Evolutionary conservation across 2,113 vertebrate species (phyloP), one percentile per base, ranked within the genome.

Genomic region (Chelonoidis abingdonii): DNA sequence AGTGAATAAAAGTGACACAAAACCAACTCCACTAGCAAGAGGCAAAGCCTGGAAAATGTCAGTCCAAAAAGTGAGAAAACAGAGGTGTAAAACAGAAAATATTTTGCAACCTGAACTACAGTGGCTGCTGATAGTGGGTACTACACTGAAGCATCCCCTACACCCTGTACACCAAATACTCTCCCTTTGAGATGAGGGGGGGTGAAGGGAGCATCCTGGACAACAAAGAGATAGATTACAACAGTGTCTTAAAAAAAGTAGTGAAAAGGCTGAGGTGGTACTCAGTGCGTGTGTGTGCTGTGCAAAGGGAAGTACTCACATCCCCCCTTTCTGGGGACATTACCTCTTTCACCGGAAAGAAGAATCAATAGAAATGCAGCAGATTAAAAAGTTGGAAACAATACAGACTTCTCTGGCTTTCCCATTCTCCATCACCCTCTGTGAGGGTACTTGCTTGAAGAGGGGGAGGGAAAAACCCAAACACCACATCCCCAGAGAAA

Each of bases 171-270:
- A 25, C 22, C 10, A 38, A 76, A 76, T 5, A 10, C 24, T 25
- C 22, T 24, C 24, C 22, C 41, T 76, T 76, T 44, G 72, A 24
- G 24, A 44, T 25, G 54, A 85, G 31, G 27, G 75, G 41, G 25
- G 10, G 29, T 49, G 92, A 97, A 89, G 13, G 94, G 93, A 94
- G 53, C 24, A 44, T 84, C 38, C 49, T 44, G 80, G 38, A 89
- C 83, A 83, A 86, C 65, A 69, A 7, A 35, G 84, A 54, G 84
- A 52, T 1, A 16, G 29, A 47, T 11, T 84, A 90, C 25, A 59
- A 92, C 91, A 80, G 16, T 0, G 9, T 80, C 57, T 12, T 29
- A 59, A 59, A 59, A 59, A 59, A 69, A 35, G 65, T 35, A 38
- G 8, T 35, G 62, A 14, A 35, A 65, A 65, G 31, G 62, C 31